These are phyloP conservation scores for Drosophila tropicalis DNA, from an alignment of 1,140 invertebrate genomes.

Conservation along the genomic window DNA sequence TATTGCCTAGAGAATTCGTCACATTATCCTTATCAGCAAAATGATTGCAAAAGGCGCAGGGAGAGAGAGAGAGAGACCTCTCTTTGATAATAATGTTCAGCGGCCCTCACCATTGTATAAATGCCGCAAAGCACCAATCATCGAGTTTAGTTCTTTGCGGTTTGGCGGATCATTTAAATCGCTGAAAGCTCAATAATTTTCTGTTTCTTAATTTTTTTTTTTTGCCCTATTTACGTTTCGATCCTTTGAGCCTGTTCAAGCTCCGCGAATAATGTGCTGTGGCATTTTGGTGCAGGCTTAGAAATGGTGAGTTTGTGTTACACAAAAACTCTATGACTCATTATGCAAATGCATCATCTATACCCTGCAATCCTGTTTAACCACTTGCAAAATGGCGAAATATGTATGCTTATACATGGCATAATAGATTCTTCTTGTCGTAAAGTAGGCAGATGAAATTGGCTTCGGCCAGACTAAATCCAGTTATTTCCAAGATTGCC, in stretches of 20 bases:
- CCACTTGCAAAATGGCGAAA: conserved; percentile 58
- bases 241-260: conserved; percentile 3
- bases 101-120: conserved; percentile 45
- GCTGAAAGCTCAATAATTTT: conserved; percentile 1
- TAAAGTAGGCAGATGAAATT: conserved; percentile 51
- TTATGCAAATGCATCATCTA: background rate
- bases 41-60: conserved; percentile 4
- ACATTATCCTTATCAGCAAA: conserved; percentile 68
- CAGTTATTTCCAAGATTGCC: conserved; percentile 66
- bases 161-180: conserved; percentile 60
- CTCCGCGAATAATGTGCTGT: conserved; percentile 29
- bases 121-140: conserved; percentile 61
- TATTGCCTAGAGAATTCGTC: background rate
- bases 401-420: background rate
- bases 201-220: too few relatives aligned
- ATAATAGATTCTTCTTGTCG: conserved; percentile 15
- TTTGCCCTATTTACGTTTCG: background rate
- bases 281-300: conserved; percentile 51
- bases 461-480: conserved; percentile 63
- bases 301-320: conserved; percentile 64
- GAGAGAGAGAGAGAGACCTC: background rate
- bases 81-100: conserved; percentile 5
- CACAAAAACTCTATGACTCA: background rate
- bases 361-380: conserved; percentile 9
- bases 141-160: conserved; percentile 69